Percentiles rank a stretch among this genome's conserved stretches.
phyloP scores from a whole-genome alignment of 2,113 vertebrate species.

The Rhodinocichla rosea region DNA sequence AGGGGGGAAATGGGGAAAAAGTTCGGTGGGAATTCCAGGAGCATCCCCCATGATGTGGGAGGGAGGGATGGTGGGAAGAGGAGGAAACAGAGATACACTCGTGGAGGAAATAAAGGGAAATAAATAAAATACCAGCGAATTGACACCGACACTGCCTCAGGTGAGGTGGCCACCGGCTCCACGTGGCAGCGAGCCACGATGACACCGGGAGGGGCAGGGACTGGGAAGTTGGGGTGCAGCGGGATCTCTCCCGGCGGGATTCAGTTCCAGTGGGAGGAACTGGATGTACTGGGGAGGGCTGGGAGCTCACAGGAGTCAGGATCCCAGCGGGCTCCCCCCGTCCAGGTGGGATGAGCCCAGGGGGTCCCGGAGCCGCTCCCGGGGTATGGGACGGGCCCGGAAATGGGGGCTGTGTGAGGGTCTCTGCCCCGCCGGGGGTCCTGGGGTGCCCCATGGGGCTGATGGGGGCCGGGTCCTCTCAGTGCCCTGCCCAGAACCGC shows the following conservation, averaged over 20 bases:
- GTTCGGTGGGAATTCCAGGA: background rate
- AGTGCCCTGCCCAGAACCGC: rapidly evolving
- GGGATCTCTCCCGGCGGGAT: background rate
- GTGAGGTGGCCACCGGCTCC: rapidly evolving
- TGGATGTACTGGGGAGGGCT: background rate
- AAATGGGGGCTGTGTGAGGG: rapidly evolving
- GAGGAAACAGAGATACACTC: rapidly evolving
- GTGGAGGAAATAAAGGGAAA: background rate
- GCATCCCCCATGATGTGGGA: rapidly evolving
- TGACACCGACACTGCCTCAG: rapidly evolving
- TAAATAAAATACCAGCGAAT: background rate
- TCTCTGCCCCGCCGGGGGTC: background rate
- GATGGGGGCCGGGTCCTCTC: background rate
- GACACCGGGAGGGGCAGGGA: background rate
- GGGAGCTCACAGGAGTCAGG: too few species aligned
- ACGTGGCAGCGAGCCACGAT: background rate
- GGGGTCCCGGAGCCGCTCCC: background rate
- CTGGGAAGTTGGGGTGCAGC: background rate
- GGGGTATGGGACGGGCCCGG: background rate
- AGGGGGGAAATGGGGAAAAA: too few species aligned
- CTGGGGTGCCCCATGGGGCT: background rate
- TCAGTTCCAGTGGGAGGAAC: rapidly evolving
- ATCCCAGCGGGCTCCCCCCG: background rate
- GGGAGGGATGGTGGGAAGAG: background rate
- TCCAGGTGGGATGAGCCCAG: background rate